These are phyloP conservation scores for Taxidea taxus DNA, from an alignment of 2,113 vertebrate genomes.

Conservation along the genomic window DNA sequence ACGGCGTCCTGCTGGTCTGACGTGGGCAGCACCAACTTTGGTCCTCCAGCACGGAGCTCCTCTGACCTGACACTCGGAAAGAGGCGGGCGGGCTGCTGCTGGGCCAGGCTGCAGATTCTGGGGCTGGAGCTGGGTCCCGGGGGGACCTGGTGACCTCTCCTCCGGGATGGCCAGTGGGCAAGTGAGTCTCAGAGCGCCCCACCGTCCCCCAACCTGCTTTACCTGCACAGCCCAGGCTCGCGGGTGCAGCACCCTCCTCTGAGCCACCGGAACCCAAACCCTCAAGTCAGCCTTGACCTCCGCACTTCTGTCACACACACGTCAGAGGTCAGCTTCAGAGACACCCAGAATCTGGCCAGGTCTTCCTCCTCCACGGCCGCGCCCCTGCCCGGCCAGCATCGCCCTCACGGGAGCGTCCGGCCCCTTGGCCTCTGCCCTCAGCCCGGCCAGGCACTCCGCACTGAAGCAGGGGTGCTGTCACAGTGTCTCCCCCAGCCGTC, in stretches of 20 bases:
- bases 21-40: fast-evolving
- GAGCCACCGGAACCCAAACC: neutral
- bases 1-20: neutral
- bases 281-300: neutral
- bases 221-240: neutral
- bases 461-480: neutral
- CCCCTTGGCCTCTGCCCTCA: neutral
- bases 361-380: fast-evolving
- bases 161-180: fast-evolving
- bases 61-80: neutral
- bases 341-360: neutral
- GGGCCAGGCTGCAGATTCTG: neutral
- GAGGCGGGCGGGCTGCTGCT: neutral
- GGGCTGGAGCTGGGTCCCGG: neutral
- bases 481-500: neutral
- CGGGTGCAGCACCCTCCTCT: fast-evolving
- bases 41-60: neutral
- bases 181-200: fast-evolving
- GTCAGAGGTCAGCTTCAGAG: no score
- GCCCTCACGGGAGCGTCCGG: neutral
- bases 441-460: neutral
- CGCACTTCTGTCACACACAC: neutral
- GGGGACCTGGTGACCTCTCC: neutral
- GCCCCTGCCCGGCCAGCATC: fast-evolving
- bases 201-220: neutral